phyloP scores from a whole-genome alignment of 2,797 vertebrate species.

The Pyrocephalus nanus region DNA sequence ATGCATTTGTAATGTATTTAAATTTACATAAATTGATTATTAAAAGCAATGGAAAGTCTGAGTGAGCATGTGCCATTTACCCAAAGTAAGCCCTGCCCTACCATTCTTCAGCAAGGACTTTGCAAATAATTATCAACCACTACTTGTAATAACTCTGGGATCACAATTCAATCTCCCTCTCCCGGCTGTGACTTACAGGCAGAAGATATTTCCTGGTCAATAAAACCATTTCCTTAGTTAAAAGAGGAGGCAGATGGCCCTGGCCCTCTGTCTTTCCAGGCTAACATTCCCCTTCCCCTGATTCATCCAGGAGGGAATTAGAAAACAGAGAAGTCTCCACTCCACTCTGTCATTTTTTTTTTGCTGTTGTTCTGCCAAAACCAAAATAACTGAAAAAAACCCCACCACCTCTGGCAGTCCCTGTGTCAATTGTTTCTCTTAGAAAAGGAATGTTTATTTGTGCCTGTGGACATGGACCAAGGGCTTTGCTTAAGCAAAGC shows the following conservation, averaged over 20 bases:
- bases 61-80: neutral
- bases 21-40: slow-evolving; percentile 68
- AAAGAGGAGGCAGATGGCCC: neutral
- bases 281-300: neutral
- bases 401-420: neutral
- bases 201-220: neutral
- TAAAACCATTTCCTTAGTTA: neutral
- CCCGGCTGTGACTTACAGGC: neutral
- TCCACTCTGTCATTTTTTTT: neutral
- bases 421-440: neutral
- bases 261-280: neutral
- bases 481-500: neutral
- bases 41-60: slow-evolving; percentile 7
- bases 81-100: neutral
- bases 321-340: neutral
- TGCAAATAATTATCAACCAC: neutral
- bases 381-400: neutral
- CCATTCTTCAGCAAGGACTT: slow-evolving; percentile 11
- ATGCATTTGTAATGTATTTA: slow-evolving; percentile 50
- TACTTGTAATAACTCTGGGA: neutral
- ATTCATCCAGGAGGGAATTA: neutral
- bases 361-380: neutral
- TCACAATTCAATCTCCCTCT: neutral
- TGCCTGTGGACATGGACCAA: neutral
- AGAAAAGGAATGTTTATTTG: neutral